phyloP scores from a whole-genome alignment of 2,797 vertebrate genomes.

The Pteronotus mesoamericanus region DNA sequence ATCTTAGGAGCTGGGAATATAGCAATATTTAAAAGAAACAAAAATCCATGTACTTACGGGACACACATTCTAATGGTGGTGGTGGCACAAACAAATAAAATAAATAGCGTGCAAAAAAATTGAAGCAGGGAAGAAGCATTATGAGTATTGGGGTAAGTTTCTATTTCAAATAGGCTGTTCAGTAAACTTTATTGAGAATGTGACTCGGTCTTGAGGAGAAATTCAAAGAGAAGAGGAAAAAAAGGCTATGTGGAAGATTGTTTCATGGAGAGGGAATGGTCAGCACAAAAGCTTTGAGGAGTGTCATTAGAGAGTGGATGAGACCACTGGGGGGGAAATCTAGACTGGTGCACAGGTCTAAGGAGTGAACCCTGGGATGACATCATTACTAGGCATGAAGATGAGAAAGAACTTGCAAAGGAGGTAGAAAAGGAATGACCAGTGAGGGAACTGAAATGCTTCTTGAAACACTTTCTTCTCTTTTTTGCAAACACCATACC shows the following conservation, averaged over 20 bases:
- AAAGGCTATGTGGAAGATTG: background rate
- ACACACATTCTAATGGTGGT: background rate
- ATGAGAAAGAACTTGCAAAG: background rate
- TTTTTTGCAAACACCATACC: background rate
- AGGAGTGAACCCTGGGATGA: background rate
- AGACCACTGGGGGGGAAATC: background rate
- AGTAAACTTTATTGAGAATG: background rate
- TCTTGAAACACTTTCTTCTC: background rate
- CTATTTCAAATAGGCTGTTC: background rate
- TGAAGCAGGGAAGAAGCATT: background rate
- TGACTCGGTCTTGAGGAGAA: background rate
- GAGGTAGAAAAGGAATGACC: background rate
- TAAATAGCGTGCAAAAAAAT: background rate
- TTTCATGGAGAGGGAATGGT: background rate
- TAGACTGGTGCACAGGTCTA: background rate
- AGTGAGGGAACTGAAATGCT: background rate
- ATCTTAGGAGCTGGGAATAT: background rate
- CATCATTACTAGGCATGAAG: background rate
- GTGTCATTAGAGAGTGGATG: background rate
- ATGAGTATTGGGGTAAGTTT: background rate
- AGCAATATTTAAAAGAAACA: background rate
- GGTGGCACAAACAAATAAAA: background rate
- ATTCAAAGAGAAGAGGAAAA: background rate
- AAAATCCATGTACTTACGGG: background rate
- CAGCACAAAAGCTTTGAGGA: background rate